Evolutionary conservation across 1,140 invertebrate species (phyloP).

Genomic region (Diorhabda sublineata): DNA sequence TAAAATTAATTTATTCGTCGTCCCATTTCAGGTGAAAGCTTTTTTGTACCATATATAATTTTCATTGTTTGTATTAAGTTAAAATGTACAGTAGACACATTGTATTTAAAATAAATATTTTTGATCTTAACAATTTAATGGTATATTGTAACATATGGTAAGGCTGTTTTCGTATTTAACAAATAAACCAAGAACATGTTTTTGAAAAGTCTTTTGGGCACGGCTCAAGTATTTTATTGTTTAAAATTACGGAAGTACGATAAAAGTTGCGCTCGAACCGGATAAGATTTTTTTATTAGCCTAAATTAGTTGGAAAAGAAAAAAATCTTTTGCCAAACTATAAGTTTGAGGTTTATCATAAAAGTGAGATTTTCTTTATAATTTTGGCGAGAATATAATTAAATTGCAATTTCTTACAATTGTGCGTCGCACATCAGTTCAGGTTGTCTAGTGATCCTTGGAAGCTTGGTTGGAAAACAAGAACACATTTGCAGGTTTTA

Average conservation of each 20-base stretch:
- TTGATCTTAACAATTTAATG: conserved; percentile 27
- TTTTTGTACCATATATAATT: conserved; percentile 32
- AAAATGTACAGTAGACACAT: conserved; percentile 38
- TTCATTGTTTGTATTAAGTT: conserved; percentile 31
- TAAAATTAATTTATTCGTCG: conserved; percentile 33
- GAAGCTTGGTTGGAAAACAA: no score
- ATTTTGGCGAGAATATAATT: no score
- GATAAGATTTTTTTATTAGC: background rate
- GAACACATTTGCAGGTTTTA: no score
- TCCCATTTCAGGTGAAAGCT: conserved; percentile 21
- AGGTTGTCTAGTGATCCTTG: no score
- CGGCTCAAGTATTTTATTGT: conserved; percentile 36
- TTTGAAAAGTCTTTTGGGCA: conserved; percentile 30
- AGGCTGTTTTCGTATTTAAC: conserved; percentile 33
- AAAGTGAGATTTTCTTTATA: no score
- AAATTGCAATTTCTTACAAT: no score
- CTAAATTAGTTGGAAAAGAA: no score
- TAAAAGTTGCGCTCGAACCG: background rate
- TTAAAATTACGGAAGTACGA: conserved; percentile 22
- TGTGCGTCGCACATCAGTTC: no score
- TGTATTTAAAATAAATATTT: conserved; percentile 31
- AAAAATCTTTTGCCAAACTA: no score
- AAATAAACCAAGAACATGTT: conserved; percentile 29
- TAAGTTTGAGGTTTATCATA: no score
- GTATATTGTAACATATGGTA: conserved; percentile 46